These are phyloP conservation scores for Microcebus lehilahytsara DNA, from an alignment of 2,113 vertebrate genomes.

Conservation along the genomic window DNA sequence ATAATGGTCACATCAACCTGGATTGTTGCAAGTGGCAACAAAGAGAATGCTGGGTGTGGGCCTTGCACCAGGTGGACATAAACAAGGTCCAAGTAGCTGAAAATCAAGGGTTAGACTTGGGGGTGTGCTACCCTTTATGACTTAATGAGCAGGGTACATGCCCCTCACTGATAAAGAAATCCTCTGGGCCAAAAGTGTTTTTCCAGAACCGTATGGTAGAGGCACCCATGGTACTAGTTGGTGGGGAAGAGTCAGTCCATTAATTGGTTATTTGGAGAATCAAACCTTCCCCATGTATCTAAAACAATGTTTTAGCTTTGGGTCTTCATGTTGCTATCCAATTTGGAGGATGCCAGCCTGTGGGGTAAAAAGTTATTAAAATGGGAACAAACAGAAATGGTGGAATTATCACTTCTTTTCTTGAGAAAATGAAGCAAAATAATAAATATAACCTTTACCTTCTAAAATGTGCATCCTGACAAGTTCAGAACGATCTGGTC, in stretches of 20 bases:
- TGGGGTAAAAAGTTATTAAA: constrained; percentile 51
- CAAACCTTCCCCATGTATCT: not conserved
- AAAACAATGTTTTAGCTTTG: constrained; percentile 31
- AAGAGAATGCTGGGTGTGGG: not conserved
- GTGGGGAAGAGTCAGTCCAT: not conserved
- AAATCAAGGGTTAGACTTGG: not conserved
- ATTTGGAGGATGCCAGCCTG: constrained; percentile 35
- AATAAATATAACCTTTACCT: constrained; percentile 83
- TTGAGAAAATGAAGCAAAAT: constrained; percentile 26
- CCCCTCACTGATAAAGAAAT: not conserved
- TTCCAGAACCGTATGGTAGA: not conserved
- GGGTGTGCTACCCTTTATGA: not conserved
- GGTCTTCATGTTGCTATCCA: constrained; percentile 13
- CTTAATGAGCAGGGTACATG: not conserved
- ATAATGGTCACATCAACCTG: not conserved
- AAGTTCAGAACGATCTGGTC: constrained; percentile 96
- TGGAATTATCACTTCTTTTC: not conserved
- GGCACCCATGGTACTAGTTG: not conserved
- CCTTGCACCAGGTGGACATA: not conserved
- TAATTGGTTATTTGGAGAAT: not conserved
- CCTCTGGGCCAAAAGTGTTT: not conserved
- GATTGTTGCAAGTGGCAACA: not conserved
- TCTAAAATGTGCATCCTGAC: constrained; percentile 99
- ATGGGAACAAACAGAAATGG: constrained; percentile 3
- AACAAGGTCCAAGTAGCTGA: not conserved